Evolutionary conservation across 2,113 vertebrate species (phyloP).

Genomic region (Rattus norvegicus): DNA sequence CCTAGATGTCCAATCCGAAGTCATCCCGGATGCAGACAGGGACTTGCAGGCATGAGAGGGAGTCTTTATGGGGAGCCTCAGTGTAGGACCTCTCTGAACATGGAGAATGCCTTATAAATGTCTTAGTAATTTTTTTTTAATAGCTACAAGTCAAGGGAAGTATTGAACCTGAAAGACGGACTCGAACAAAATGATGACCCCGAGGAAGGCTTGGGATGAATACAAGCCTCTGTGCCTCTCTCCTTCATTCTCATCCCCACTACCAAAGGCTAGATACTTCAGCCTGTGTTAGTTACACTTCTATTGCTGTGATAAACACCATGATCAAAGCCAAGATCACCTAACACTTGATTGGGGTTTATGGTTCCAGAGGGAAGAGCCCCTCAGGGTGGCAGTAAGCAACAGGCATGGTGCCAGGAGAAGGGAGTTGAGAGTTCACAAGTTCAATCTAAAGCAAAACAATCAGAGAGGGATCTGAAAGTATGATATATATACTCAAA

Average conservation of each 20-base stretch:
- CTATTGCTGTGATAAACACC: neutral
- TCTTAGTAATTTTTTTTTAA: no score
- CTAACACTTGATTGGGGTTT: neutral
- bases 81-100: neutral
- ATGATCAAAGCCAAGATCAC: neutral
- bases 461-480: neutral
- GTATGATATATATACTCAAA: neutral
- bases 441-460: neutral
- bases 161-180: no score
- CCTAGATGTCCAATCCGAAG: neutral
- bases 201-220: neutral
- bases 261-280: neutral
- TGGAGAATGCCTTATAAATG: no score
- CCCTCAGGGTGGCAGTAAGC: neutral
- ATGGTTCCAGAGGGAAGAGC: neutral
- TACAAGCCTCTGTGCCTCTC: neutral
- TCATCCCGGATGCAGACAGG: neutral
- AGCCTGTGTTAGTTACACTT: neutral
- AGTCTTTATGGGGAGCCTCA: neutral
- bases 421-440: neutral
- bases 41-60: neutral
- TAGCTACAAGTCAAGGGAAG: no score
- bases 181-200: neutral
- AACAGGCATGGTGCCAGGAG: neutral
- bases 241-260: neutral